Conservation (phyloP, 2,113 vertebrate species). For the Psilopsiagon aymara region DNA sequence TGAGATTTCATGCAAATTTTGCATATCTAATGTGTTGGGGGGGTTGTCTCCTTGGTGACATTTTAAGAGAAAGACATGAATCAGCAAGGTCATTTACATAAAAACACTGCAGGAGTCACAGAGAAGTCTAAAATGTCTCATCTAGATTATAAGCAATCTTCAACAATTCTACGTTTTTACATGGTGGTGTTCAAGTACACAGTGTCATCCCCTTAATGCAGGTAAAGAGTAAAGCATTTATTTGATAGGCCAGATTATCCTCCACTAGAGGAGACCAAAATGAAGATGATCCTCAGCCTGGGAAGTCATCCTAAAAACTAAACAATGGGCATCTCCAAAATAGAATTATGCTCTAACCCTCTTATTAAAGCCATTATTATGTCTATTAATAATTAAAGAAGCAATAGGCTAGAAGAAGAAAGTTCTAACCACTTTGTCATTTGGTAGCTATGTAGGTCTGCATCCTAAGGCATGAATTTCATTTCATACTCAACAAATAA, state of each 20-base stretch:
- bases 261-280: neutral
- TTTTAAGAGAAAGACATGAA: neutral
- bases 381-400: neutral
- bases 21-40: neutral
- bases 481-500: conserved; percentile 29
- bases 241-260: neutral
- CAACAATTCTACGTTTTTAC: neutral
- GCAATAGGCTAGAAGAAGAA: neutral
- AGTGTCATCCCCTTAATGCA: neutral
- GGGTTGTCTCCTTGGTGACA: neutral
- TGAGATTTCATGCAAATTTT: neutral
- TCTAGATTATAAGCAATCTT: neutral
- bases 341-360: neutral
- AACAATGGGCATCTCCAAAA: neutral
- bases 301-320: neutral
- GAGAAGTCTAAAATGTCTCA: neutral
- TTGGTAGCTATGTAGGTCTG: neutral
- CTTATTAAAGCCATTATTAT: conserved; percentile 2
- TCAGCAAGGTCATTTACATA: neutral
- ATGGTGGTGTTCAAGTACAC: neutral
- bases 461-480: neutral
- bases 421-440: neutral
- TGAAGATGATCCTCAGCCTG: neutral
- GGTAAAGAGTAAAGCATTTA: neutral
- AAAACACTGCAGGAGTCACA: neutral